Base-by-base conservation (phyloP, 2,797 vertebrate genomes). In the Pogoniulus pusillus region DNA sequence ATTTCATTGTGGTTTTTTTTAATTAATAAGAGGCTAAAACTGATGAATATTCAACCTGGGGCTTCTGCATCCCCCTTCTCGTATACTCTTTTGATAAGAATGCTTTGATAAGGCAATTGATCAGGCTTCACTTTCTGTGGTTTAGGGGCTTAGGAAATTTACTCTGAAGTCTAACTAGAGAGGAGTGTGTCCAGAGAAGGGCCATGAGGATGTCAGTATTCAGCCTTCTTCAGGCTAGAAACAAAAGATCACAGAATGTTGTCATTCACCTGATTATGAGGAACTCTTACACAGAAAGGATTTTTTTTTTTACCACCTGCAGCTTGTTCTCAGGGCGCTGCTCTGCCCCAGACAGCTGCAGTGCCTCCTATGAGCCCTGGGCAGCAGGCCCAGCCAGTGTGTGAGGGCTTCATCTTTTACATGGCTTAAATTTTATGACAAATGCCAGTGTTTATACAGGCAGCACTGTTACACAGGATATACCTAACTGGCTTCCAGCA, bases 381-480 rank as follows among this genome's bases (percentile, higher is more conserved):
- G 2, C 34, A 74, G 34, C 26, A n/a, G 32, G 71, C 60, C 16
- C 26, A 47, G 82, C 19, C 9, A 8, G 37, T 1, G 1, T 24
- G 20, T 16, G 34, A 70, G 68, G 19, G 12, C 7, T 4, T 4
- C 2, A 0, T 16, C 77, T 83, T 65, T 76, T 1, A 60, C 0
- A 1, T 41, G 34, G 20, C 45, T 76, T 71, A 35, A 37, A 24
- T 79, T 82, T 73, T 73, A 72, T 57, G 59, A 63, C 8, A 73
- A 63, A 69, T 68, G 51, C 16, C 37, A 43, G 22, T 30, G 23
- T 79, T 60, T 69, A 26, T 68, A 45, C 32, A 29, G 14, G 55
- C n/a, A 35, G 47, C 14, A 27, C 26, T 34, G 53, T 53, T 62
- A 70, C 18, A 60, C 24, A 59, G 12, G 5, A 35, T 29, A 12